Conservation (phyloP, 2,797 vertebrate species). For the Acanthopagrus latus region DNA sequence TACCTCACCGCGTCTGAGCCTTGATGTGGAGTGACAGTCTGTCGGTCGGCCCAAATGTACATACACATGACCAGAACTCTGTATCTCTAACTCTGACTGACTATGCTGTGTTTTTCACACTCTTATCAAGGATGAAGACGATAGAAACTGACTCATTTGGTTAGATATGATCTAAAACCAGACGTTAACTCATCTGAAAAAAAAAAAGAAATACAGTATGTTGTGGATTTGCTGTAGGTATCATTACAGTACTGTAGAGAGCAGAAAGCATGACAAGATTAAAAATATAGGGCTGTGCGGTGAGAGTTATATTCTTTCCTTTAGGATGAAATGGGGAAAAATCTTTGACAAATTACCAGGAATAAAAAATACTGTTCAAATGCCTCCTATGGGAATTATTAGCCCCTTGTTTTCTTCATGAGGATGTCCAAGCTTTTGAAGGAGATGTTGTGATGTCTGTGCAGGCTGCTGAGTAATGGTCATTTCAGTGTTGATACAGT, state of each 20-base stretch:
- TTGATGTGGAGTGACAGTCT: constrained; percentile 35
- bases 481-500: constrained; percentile 57
- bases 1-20: constrained; percentile 60
- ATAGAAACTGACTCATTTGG: not conserved
- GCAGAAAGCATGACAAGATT: not conserved
- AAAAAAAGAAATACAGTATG: not conserved
- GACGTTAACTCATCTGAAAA: constrained; percentile 6
- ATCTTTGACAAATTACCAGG: not conserved
- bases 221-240: not conserved
- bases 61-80: constrained; percentile 31
- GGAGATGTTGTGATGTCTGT: constrained; percentile 38
- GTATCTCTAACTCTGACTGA: constrained; percentile 12
- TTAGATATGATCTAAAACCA: constrained; percentile 4
- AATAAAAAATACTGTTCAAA: constrained; percentile 19
- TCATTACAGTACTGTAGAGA: not conserved
- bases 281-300: not conserved
- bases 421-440: constrained; percentile 27
- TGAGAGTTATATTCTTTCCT: not conserved
- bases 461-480: constrained; percentile 45
- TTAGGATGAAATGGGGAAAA: not conserved
- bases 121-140: constrained; percentile 9
- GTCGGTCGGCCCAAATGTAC: constrained; percentile 17
- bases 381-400: constrained; percentile 2
- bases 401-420: constrained; percentile 7
- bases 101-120: not conserved